phyloP scores from a whole-genome alignment of 2,888 invertebrate species.

The Ochlodes sylvanus region DNA sequence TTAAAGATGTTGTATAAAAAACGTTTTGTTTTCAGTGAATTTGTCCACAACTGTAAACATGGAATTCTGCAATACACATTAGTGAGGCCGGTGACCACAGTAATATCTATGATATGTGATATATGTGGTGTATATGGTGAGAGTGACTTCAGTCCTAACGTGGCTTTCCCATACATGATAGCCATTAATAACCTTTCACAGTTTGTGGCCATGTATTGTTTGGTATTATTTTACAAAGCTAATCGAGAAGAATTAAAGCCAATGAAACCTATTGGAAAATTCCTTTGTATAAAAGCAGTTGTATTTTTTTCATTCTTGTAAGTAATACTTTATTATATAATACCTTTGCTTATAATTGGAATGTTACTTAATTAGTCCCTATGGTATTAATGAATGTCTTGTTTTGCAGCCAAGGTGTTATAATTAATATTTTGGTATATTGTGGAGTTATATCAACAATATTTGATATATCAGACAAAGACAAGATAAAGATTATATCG shows the following conservation, averaged over 20 bases:
- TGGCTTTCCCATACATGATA: constrained; percentile 96
- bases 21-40: constrained; percentile 86
- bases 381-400: constrained; percentile 37
- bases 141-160: constrained; percentile 93
- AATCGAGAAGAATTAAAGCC: constrained; percentile 94
- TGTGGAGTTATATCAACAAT: constrained; percentile 91
- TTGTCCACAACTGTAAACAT: constrained; percentile 97
- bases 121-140: constrained; percentile 94
- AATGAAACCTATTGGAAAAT: constrained; percentile 97
- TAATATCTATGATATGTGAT: constrained; percentile 95
- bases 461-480: constrained; percentile 88
- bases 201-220: constrained; percentile 97
- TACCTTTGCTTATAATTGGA: background rate
- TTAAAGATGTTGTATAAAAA: background rate
- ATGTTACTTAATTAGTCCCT: background rate
- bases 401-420: constrained; percentile 93
- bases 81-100: constrained; percentile 94
- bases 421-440: constrained; percentile 94
- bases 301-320: constrained; percentile 99
- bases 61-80: constrained; percentile 98
- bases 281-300: constrained; percentile 98
- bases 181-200: constrained; percentile 96
- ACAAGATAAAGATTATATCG: constrained; percentile 90
- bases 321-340: constrained; percentile 71
- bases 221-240: constrained; percentile 96